phyloP scores from a whole-genome alignment of 2,797 vertebrate genomes.

The Falco berigora region DNA sequence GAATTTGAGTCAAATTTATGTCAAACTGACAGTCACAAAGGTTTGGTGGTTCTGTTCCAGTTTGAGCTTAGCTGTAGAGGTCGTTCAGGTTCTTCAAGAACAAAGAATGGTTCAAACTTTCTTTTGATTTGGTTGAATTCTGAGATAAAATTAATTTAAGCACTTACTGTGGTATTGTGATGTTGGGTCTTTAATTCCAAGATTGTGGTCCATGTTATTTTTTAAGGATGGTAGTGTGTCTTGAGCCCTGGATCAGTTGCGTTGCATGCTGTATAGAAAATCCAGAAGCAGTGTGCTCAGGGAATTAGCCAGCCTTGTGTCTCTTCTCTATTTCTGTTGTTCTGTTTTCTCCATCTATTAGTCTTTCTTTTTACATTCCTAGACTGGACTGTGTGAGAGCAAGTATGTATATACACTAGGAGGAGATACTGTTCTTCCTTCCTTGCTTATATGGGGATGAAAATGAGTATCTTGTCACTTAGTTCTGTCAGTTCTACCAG shows the following conservation, averaged over 20 bases:
- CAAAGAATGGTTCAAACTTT: accelerated
- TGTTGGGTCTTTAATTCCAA: not conserved
- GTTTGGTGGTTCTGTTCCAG: not conserved
- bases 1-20: not conserved
- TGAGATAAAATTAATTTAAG: not conserved
- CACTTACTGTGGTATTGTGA: not conserved
- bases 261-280: not conserved
- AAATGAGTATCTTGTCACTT: not conserved
- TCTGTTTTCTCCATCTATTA: not conserved
- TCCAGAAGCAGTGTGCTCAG: not conserved
- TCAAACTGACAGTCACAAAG: not conserved
- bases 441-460: not conserved
- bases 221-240: not conserved
- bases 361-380: not conserved
- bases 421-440: constrained; percentile 4
- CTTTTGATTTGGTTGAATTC: not conserved
- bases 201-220: not conserved
- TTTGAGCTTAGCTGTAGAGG: not conserved
- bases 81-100: not conserved
- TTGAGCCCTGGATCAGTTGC: not conserved
- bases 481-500: not conserved
- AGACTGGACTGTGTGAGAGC: not conserved
- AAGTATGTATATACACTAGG: not conserved
- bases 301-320: not conserved
- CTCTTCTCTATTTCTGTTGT: not conserved